Base-by-base conservation (phyloP, 2,888 invertebrate species). In the Zelleria hepariella region DNA sequence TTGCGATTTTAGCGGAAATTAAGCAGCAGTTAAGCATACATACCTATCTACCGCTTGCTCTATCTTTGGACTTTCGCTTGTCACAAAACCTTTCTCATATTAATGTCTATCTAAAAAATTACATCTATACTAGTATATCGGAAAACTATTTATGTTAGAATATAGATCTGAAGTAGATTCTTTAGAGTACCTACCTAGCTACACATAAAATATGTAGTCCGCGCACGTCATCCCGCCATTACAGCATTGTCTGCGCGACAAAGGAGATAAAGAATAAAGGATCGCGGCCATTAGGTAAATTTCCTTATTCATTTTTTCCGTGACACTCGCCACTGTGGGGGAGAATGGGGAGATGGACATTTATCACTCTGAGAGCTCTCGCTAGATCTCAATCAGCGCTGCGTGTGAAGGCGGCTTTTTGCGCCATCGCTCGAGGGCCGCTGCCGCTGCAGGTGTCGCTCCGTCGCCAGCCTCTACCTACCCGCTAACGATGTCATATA, bases 241-340 rank as follows among this genome's bases (percentile, higher is more conserved):
- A 87, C 74, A 72, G 80, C 79, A 86, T 88, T 87, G 88, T 87
- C 78, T 82, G 72, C 72, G 73, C 71, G 81, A 88, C 88, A 88
- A 88, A 86, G 78, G 87, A 76, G 75, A 75, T 76, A 68, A 79
- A 78, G 78, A 77, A 84, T 87, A 88, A 88, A 86, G 86, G 86
- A 88, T 88, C 79, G 87, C 72, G 69, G 77, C 86, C 86, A 88
- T 88, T 88, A 88, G 87, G 87, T 86, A 88, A 88, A 88, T 88
- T 88, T 88, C 84, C 87, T 86, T 83, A 86, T 86, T 82, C 86
- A 86, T 86, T 88, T 83, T 87, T 87, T 82, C 80, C 81, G 83
- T 78, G 83, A 85, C 86, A 80, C 87, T 83, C 86, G 80, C 79
- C 75, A 69, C 73, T 65, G 57, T 61, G 57, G 58, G 60, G 53